Evolutionary conservation across 1,140 invertebrate genomes (phyloP).

Genomic region (Drosophila serrata): DNA sequence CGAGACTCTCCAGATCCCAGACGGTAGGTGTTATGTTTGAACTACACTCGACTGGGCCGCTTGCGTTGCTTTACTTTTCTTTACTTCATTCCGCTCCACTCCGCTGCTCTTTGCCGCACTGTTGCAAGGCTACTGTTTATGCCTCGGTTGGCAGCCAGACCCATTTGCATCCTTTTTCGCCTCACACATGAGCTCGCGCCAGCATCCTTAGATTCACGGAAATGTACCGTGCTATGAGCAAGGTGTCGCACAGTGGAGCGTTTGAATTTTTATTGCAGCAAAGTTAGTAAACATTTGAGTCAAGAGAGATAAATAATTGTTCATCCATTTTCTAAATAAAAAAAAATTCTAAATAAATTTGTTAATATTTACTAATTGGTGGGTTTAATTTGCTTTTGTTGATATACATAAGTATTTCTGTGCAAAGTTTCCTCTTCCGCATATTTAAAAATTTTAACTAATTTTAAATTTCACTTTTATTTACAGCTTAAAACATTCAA

Average conservation of each 20-base stretch:
- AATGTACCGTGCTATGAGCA: background rate
- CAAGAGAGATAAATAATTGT: too few relatives aligned
- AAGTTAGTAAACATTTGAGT: background rate
- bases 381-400: too few relatives aligned
- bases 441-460: too few relatives aligned
- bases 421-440: too few relatives aligned
- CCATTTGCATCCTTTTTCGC: slow-evolving; percentile 23
- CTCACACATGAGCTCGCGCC: background rate
- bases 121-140: slow-evolving; percentile 63
- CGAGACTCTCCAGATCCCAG: slow-evolving; percentile 44
- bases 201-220: slow-evolving; percentile 7
- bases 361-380: too few relatives aligned
- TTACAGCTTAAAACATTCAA: too few relatives aligned
- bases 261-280: background rate
- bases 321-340: too few relatives aligned
- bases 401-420: too few relatives aligned
- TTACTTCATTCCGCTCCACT: slow-evolving; percentile 20
- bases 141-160: slow-evolving; percentile 49
- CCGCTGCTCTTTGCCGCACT: slow-evolving; percentile 40
- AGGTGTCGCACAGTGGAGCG: background rate
- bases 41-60: slow-evolving; percentile 71
- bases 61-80: slow-evolving; percentile 43
- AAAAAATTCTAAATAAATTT: too few relatives aligned
- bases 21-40: slow-evolving; percentile 77
- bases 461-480: too few relatives aligned